Evolutionary conservation across 2,113 vertebrate species (phyloP).

Genomic region (Oceanites oceanicus): DNA sequence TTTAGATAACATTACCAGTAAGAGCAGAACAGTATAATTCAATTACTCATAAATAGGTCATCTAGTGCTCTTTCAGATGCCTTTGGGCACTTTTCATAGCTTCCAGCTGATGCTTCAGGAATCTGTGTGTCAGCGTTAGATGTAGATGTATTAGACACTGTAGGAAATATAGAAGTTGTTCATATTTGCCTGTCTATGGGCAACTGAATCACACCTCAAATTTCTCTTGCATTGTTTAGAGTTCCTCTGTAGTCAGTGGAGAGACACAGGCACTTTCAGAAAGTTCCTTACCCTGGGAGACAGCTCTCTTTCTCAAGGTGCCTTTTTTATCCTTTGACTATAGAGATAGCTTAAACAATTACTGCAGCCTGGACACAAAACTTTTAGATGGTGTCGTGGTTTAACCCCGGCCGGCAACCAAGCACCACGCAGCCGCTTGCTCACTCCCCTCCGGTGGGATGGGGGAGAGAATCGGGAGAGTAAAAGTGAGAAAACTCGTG

Average conservation of each 20-base stretch:
- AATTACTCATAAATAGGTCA: neutral
- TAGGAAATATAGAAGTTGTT: neutral
- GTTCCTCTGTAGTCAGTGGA: neutral
- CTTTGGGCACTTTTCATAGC: neutral
- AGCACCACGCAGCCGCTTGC: too few relatives aligned
- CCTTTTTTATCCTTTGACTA: neutral
- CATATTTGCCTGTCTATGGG: neutral
- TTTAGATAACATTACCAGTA: neutral
- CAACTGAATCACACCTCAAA: neutral
- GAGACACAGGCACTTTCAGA: neutral
- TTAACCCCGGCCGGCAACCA: too few relatives aligned
- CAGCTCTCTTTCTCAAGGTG: neutral
- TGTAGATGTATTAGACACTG: neutral
- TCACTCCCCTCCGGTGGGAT: too few relatives aligned
- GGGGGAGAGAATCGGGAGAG: too few relatives aligned
- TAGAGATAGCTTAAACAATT: neutral
- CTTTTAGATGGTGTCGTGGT: neutral
- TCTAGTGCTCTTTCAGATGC: neutral
- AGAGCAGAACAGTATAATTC: neutral
- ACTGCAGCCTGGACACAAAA: neutral
- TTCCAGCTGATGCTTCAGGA: neutral
- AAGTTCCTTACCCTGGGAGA: neutral
- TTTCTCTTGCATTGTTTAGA: neutral
- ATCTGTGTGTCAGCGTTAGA: neutral
- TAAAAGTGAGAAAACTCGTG: too few relatives aligned